Conservation (phyloP, 2,797 vertebrate genomes). For the Astyanax mexicanus region DNA sequence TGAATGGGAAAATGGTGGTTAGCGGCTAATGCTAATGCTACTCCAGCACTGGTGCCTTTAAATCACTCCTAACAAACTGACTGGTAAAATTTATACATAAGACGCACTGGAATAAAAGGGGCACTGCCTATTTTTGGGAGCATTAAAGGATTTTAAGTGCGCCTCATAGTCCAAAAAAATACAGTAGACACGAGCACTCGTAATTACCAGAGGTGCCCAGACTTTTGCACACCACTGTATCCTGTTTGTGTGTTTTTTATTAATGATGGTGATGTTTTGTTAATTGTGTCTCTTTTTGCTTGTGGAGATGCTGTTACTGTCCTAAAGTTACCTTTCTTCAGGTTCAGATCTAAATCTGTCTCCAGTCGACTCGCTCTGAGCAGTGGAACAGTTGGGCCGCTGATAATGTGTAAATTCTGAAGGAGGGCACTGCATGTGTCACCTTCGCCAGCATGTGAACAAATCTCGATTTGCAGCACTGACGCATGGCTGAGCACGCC, state of each 20-base stretch:
- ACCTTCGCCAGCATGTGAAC: slow-evolving; percentile 19
- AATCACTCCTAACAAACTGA: no score
- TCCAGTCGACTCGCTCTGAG: neutral
- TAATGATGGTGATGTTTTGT: neutral
- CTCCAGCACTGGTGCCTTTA: no score
- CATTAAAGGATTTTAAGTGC: no score
- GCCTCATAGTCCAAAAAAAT: no score
- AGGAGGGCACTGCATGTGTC: slow-evolving; percentile 47
- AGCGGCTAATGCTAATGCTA: no score
- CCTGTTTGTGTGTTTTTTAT: no score
- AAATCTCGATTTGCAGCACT: slow-evolving; percentile 27
- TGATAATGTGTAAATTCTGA: slow-evolving; percentile 50
- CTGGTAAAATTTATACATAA: no score
- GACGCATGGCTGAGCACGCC: slow-evolving; percentile 10
- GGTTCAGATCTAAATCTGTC: slow-evolving; percentile 32
- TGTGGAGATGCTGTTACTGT: neutral
- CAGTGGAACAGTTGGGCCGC: slow-evolving; percentile 48
- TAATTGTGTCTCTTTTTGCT: neutral
- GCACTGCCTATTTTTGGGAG: no score
- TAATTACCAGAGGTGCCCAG: no score
- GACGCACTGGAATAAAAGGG: no score
- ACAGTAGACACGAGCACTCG: neutral
- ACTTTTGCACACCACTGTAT: no score
- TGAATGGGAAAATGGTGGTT: no score
- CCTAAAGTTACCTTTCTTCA: neutral